phyloP scores from a whole-genome alignment of 2,113 vertebrate genomes.

The Collichthys lucidus region DNA sequence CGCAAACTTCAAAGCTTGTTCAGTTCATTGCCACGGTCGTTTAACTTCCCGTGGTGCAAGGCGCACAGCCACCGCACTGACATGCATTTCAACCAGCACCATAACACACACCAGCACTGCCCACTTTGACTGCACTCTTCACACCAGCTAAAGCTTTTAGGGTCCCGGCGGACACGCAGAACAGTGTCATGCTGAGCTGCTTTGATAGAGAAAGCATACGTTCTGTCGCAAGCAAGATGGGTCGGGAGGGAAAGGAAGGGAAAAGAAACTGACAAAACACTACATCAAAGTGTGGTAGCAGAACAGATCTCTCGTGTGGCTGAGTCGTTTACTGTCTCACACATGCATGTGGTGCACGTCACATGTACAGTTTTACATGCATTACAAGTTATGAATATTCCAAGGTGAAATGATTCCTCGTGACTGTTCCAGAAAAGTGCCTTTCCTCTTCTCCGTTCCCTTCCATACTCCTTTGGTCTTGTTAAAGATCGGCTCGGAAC shows the following conservation, averaged over 20 bases:
- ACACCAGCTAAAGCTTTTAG: constrained; percentile 54
- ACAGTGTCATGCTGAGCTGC: constrained; percentile 56
- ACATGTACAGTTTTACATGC: constrained; percentile 7
- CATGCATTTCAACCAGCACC: constrained; percentile 44
- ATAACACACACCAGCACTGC: constrained; percentile 51
- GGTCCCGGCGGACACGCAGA: constrained; percentile 57
- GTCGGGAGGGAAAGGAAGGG: constrained; percentile 2
- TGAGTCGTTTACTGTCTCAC: constrained; percentile 20
- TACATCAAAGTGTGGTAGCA: constrained; percentile 67
- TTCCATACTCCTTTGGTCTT: constrained; percentile 20
- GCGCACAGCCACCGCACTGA: constrained; percentile 24
- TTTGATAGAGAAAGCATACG: constrained; percentile 77
- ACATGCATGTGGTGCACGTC: constrained; percentile 6
- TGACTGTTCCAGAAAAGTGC: constrained; percentile 25
- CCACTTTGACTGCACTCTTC: constrained; percentile 57
- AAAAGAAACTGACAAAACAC: constrained; percentile 64
- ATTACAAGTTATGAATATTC: constrained; percentile 36
- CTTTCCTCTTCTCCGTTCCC: background rate
- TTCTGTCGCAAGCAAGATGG: constrained; percentile 58
- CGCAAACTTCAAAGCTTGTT: constrained; percentile 57
- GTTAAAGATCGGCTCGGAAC: constrained; percentile 34
- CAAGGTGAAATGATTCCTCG: constrained; percentile 45
- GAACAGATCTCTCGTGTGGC: constrained; percentile 49
- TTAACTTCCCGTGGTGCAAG: constrained; percentile 42
- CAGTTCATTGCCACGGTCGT: constrained; percentile 42